A percentile compares a stretch with the other conserved stretches of the same genome.
Evolutionary conservation across 2,888 invertebrate species (phyloP).

Genomic region (Oscheius sp.): DNA sequence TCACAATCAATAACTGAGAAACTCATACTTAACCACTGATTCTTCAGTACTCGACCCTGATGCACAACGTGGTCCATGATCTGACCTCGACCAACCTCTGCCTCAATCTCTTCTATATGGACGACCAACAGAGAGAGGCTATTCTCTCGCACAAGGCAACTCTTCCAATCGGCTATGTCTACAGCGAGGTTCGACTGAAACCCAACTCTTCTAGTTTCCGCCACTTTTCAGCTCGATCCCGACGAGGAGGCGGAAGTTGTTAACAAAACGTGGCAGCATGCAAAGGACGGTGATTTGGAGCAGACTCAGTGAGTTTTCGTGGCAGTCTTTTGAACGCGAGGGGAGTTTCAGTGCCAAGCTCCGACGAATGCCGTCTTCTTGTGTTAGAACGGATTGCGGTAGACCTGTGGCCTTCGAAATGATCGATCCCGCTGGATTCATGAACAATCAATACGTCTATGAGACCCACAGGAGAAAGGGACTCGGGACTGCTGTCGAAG

Average conservation of each 20-base stretch:
- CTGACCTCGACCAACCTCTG: slow-evolving; percentile 42
- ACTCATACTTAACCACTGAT: background rate
- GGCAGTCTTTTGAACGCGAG: background rate
- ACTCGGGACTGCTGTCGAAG: slow-evolving; percentile 55
- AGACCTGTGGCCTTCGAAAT: slow-evolving; percentile 59
- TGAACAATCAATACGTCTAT: slow-evolving; percentile 57
- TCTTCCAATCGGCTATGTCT: slow-evolving; percentile 48
- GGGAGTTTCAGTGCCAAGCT: slow-evolving; percentile 51
- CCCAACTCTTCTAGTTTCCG: background rate
- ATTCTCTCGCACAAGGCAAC: slow-evolving; percentile 39
- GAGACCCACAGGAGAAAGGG: slow-evolving; percentile 54
- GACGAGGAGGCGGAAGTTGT: slow-evolving; percentile 51
- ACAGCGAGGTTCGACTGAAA: slow-evolving; percentile 43
- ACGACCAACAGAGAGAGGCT: slow-evolving; percentile 41
- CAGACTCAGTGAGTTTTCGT: slow-evolving; percentile 49
- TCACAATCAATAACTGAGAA: too few relatives aligned
- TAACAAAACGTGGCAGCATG: slow-evolving; percentile 55
- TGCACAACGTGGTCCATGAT: slow-evolving; percentile 28
- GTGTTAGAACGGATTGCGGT: slow-evolving; percentile 44
- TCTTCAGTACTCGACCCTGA: slow-evolving; percentile 31
- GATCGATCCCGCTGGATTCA: slow-evolving; percentile 57
- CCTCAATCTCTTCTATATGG: slow-evolving; percentile 57
- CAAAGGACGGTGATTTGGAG: slow-evolving; percentile 54
- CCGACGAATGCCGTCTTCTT: slow-evolving; percentile 48
- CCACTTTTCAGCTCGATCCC: slow-evolving; percentile 45